These are phyloP conservation scores for Bergia puertoricense DNA, from an alignment of 92 coral and sea anemone genomes.

Conservation along the genomic window DNA sequence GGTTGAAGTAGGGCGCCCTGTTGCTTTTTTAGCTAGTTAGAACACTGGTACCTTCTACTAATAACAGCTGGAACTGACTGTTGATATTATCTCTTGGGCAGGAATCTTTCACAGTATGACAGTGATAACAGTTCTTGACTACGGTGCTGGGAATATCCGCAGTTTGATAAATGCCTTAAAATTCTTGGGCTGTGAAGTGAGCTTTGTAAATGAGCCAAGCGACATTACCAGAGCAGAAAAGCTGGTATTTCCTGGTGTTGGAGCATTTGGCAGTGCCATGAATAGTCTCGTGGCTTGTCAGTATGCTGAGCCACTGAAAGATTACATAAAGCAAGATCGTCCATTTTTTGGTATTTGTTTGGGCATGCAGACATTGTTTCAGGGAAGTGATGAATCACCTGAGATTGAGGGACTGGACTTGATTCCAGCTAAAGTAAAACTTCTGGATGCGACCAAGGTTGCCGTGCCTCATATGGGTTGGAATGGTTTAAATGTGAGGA, in stretches of 20 bases:
- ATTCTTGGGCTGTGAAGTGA: slow-evolving; percentile 56
- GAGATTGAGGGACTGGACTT: slow-evolving; percentile 49
- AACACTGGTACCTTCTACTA: no score
- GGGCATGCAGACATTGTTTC: slow-evolving; percentile 59
- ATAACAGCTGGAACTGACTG: not conserved
- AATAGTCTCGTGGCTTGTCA: slow-evolving; percentile 42
- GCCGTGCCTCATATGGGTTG: slow-evolving; percentile 70
- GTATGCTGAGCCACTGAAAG: slow-evolving; percentile 53
- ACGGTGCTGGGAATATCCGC: slow-evolving; percentile 66
- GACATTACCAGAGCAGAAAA: slow-evolving; percentile 56
- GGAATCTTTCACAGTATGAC: slow-evolving; percentile 1
- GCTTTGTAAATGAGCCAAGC: slow-evolving; percentile 46
- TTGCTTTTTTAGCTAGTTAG: no score
- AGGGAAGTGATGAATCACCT: slow-evolving; percentile 61
- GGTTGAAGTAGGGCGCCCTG: no score
- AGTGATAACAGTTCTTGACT: slow-evolving; percentile 57
- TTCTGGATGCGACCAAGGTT: slow-evolving; percentile 42
- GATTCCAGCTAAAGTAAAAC: slow-evolving; percentile 53
- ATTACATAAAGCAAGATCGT: slow-evolving; percentile 48
- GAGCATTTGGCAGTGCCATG: slow-evolving; percentile 72
- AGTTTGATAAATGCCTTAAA: slow-evolving; percentile 59
- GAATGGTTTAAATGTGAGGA: slow-evolving; percentile 58
- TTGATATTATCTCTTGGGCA: not conserved
- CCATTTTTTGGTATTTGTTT: slow-evolving; percentile 63
- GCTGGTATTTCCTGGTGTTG: slow-evolving; percentile 66